A percentile compares a stretch with the other conserved stretches of the same genome.
These are phyloP conservation scores for Cassiopea andromeda DNA, from an alignment of 30 jellyfish, hydroid and myxozoan species.

Conservation along the genomic window DNA sequence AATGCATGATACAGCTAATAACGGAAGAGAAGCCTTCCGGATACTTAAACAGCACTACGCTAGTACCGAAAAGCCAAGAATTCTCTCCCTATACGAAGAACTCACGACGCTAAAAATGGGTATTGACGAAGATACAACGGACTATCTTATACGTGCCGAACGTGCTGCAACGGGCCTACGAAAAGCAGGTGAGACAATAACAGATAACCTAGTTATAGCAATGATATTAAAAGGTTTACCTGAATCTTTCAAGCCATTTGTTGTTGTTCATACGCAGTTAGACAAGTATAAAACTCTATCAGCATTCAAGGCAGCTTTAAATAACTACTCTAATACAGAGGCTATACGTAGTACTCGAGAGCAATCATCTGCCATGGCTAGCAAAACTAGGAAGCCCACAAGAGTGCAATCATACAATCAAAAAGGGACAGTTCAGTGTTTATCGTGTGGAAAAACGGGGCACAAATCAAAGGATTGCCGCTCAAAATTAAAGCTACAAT, in stretches of 20 bases:
- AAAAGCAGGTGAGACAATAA: neutral
- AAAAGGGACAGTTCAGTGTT: slow-evolving; percentile 37
- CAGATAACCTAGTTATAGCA: neutral
- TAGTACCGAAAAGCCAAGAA: slow-evolving; percentile 25
- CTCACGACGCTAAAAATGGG: slow-evolving; percentile 1
- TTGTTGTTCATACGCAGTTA: slow-evolving; percentile 65
- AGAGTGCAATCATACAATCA: neutral
- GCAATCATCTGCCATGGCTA: slow-evolving; percentile 20
- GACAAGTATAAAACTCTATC: slow-evolving; percentile 52
- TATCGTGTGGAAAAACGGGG: slow-evolving; percentile 60
- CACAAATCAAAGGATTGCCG: slow-evolving; percentile 17
- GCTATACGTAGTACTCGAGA: slow-evolving; percentile 28
- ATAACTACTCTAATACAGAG: slow-evolving; percentile 51
- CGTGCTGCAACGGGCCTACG: slow-evolving; percentile 20
- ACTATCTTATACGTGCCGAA: neutral
- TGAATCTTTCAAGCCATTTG: slow-evolving; percentile 57
- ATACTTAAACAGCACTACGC: slow-evolving; percentile 9
- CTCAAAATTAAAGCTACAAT: slow-evolving; percentile 12
- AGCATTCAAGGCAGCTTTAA: slow-evolving; percentile 63
- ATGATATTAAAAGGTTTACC: slow-evolving; percentile 18
- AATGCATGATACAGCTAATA: slow-evolving; percentile 6
- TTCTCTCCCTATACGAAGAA: slow-evolving; percentile 18
- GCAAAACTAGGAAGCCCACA: slow-evolving; percentile 14
- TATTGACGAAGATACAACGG: slow-evolving; percentile 17
- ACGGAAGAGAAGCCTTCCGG: slow-evolving; percentile 18